Evolutionary conservation across 2,888 invertebrate genomes (phyloP).

Genomic region (Holacanthella duospinosa): DNA sequence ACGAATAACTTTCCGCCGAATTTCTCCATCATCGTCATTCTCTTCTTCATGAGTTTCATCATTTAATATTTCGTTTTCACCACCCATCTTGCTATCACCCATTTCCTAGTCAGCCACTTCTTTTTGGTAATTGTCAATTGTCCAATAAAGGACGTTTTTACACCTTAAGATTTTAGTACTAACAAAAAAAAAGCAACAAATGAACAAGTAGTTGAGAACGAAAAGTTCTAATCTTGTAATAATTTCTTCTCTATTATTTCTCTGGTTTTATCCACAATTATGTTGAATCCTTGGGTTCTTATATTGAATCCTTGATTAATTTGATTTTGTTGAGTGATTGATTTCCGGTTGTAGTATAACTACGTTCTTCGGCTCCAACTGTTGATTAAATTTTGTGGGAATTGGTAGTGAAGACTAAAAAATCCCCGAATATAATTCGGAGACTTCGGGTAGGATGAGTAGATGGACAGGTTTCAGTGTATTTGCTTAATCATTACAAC

Average conservation of each 20-base stretch:
- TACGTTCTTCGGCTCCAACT: neutral
- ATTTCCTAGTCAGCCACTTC: neutral
- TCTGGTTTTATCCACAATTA: neutral
- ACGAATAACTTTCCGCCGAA: conserved; percentile 32
- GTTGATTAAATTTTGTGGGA: neutral
- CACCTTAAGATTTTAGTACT: neutral
- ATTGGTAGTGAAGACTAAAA: neutral
- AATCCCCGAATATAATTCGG: neutral
- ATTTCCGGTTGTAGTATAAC: no score
- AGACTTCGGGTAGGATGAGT: neutral
- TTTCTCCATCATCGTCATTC: conserved; percentile 28
- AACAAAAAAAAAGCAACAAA: no score
- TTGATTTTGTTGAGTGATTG: no score
- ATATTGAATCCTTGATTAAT: no score
- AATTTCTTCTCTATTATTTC: neutral
- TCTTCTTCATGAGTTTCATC: conserved; percentile 25
- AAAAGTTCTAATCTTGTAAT: no score
- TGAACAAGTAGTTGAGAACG: no score
- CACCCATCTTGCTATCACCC: neutral
- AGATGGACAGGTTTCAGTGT: conserved; percentile 3
- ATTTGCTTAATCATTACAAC: neutral
- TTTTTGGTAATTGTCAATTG: neutral
- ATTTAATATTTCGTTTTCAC: conserved; percentile 19
- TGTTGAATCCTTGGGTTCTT: neutral
- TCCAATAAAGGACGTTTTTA: neutral